Base-by-base conservation (phyloP, 1,140 invertebrate genomes). In the Brevipalpus yothersi region DNA sequence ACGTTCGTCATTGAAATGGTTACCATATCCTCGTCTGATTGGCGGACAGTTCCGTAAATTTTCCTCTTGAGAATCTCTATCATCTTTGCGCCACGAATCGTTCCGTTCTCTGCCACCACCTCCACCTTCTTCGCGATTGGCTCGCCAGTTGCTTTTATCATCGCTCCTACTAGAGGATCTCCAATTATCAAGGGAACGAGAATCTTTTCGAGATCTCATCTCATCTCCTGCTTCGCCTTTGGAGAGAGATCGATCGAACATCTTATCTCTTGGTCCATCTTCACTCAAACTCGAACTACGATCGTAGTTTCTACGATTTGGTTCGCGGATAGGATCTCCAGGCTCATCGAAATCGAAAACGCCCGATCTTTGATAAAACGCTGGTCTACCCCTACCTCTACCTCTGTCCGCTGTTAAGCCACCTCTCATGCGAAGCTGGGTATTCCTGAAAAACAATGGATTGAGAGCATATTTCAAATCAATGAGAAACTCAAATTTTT, bases 371-470 rank as follows among this genome's bases (percentile, higher is more conserved):
- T 72, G 66, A 62, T 67, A 67, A 61, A 66, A 73, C 54, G 66
- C 66, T 53, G 70, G 70, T 61, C 71, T 60, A 12, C 64, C 77
- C 71, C 69, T 65, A 39, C 74, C 75, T 64, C 77, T 71, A 45
- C 73, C 75, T 54, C 77, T 70, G 67, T 77, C 78, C 60, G 73
- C 76, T 68, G 77, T 78, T 65, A 75, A 75, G 47, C 80, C 80
- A n/a, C 49, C 49, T 51, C 49, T 13, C n/a, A 51, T 51, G 49
- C 31, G 31, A 31, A 31, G 31, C 31, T 31, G 31, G 31, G 31
- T 31, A 31, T 31, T 31, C 31, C 31, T 31, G 31, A 31, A 31
- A 31, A 31, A 31, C 31, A 31, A 31, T 31, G 5, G 31, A 31
- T 31, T 31, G 5, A 31, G 5, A 31, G 31, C 31, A 31, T 31